phyloP scores from a whole-genome alignment of 2,888 invertebrate genomes.

The Agrochola litura region DNA sequence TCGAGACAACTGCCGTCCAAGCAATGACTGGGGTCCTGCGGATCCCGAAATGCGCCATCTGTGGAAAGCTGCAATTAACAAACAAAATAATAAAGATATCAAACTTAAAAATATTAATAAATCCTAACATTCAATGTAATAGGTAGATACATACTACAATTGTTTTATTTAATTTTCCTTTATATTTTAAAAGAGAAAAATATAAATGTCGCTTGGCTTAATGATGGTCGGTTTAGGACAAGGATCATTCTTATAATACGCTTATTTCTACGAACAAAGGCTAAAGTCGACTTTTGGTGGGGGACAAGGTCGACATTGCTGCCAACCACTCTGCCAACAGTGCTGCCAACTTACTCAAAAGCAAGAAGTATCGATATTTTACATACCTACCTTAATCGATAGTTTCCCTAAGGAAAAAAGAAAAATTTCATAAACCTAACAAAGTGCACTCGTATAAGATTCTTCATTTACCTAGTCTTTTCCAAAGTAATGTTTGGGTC shows the following conservation, averaged over 20 bases:
- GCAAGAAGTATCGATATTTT: background rate
- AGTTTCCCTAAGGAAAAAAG: no score
- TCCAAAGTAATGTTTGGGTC: no score
- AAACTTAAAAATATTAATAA: conserved; percentile 61
- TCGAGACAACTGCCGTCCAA: conserved; percentile 77
- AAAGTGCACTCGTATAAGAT: no score
- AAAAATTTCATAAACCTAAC: no score
- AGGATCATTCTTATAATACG: no score
- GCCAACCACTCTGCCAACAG: background rate
- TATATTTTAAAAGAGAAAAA: background rate
- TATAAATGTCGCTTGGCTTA: background rate
- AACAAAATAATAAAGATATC: conserved; percentile 61
- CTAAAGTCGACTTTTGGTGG: background rate
- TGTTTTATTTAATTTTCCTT: conserved; percentile 19
- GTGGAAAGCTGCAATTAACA: conserved; percentile 76
- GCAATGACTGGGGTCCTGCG: conserved; percentile 91
- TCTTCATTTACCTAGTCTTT: no score
- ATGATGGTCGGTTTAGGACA: background rate
- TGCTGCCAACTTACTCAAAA: background rate
- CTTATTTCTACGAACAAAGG: no score
- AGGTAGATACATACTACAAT: background rate
- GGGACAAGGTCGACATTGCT: background rate
- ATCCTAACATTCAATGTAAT: conserved; percentile 41
- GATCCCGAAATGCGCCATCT: conserved; percentile 78
- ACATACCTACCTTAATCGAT: background rate